Evolutionary conservation across 2,113 vertebrate species (phyloP).

Genomic region (Galemys pyrenaicus): DNA sequence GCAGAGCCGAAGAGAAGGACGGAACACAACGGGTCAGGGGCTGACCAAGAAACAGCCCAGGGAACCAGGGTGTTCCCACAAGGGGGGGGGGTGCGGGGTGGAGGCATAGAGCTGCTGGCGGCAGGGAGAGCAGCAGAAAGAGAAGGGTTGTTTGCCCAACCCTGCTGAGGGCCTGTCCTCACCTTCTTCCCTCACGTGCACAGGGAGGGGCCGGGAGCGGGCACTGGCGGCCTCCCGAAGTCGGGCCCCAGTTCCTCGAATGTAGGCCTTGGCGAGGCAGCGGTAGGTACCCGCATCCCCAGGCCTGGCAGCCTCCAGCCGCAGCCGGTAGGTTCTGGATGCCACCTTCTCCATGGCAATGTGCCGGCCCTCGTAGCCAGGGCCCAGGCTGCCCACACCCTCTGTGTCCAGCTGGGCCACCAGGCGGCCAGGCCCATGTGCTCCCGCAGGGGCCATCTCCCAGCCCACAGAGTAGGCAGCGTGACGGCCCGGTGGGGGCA

Average conservation of each 20-base stretch:
- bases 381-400: constrained; percentile 88
- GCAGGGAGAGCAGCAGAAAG: rapidly evolving
- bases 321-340: constrained; percentile 86
- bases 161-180: background rate
- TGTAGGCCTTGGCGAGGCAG: constrained; percentile 89
- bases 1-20: background rate
- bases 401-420: constrained; percentile 86
- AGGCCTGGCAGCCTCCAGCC: constrained; percentile 89
- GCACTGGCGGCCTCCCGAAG: constrained; percentile 85
- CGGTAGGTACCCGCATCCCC: constrained; percentile 88
- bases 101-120: background rate
- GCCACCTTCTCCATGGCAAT: constrained; percentile 90
- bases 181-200: constrained; percentile 92
- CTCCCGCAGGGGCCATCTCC: constrained; percentile 83
- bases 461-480: constrained; percentile 87
- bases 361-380: constrained; percentile 81
- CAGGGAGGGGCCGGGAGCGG: constrained; percentile 86
- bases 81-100: background rate
- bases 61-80: background rate
- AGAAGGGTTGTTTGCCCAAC: constrained; percentile 19
- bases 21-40: background rate
- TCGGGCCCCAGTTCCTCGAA: constrained; percentile 82
- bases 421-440: constrained; percentile 79
- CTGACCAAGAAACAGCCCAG: background rate
- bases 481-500: constrained; percentile 80